Evolutionary conservation across 35 echinoderm and acorn worm species (phyloP).

Genomic region (Nesometra sesokonis): DNA sequence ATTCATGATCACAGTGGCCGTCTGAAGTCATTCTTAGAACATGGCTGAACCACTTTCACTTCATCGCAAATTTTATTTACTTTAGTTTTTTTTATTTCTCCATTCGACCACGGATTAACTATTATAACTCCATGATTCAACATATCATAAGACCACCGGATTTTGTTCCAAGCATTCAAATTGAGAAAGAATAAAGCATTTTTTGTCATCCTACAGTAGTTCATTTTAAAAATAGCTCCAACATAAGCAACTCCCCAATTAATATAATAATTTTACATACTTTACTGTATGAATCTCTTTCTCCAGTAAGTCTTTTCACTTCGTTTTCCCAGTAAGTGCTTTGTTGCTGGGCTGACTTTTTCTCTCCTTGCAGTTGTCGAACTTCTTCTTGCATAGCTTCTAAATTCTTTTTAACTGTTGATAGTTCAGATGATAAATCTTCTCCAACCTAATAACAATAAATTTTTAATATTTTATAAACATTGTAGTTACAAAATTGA

Average conservation of each 20-base stretch:
- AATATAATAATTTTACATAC: constrained; percentile 2
- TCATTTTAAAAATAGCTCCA: background rate
- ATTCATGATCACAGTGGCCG: no score
- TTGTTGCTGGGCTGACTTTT: constrained; percentile 66
- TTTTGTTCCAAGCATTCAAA: no score
- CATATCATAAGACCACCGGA: no score
- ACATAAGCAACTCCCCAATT: background rate
- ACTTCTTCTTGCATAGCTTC: constrained; percentile 69
- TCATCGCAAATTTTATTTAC: no score
- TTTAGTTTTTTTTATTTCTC: no score
- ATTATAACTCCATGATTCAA: no score
- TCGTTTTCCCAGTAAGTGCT: constrained; percentile 78
- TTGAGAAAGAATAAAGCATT: no score
- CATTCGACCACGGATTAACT: no score
- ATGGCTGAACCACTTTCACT: no score
- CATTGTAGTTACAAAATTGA: background rate
- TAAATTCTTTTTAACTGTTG: constrained; percentile 39
- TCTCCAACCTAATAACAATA: constrained; percentile 59
- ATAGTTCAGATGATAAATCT: constrained; percentile 67
- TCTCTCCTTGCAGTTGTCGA: constrained; percentile 55
- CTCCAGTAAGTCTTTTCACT: constrained; percentile 68
- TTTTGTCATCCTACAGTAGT: background rate
- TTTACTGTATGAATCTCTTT: constrained; percentile 66
- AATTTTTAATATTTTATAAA: background rate
- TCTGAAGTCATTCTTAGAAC: no score